Evolutionary conservation across 2,797 vertebrate genomes (phyloP).

Genomic region (Triplophysa yarkandensis): DNA sequence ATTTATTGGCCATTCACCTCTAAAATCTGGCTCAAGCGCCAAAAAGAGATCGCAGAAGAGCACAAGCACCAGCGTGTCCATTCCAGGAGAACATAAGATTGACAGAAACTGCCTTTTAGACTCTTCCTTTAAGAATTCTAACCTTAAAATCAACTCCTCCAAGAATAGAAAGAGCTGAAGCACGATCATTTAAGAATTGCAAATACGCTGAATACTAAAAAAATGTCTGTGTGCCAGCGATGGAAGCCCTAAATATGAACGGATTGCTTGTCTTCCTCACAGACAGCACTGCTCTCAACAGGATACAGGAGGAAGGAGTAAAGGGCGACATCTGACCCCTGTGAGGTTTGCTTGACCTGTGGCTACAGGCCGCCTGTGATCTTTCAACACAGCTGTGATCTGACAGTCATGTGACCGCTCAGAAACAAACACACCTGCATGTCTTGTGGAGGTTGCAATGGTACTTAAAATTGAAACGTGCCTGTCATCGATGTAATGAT

Average conservation of each 20-base stretch:
- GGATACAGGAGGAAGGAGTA: slow-evolving; percentile 55
- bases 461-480: not conserved
- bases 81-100: too few relatives aligned
- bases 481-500: not conserved
- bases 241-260: not conserved
- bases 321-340: slow-evolving; percentile 70
- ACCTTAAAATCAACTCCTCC: too few relatives aligned
- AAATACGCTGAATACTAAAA: not conserved
- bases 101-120: too few relatives aligned
- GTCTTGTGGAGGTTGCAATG: slow-evolving; percentile 67
- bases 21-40: too few relatives aligned
- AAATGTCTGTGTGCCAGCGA: not conserved
- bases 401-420: slow-evolving; percentile 60
- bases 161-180: not conserved
- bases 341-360: slow-evolving; percentile 57
- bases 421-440: slow-evolving; percentile 72
- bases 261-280: slow-evolving; percentile 10
- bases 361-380: slow-evolving; percentile 64
- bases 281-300: slow-evolving; percentile 17
- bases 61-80: too few relatives aligned
- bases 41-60: too few relatives aligned
- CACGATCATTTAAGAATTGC: not conserved
- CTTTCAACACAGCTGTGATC: slow-evolving; percentile 69
- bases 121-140: too few relatives aligned
- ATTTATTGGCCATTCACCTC: too few relatives aligned